Percentiles rank a stretch among this genome's conserved stretches.
Conservation (phyloP, 2,888 invertebrate genomes). For the Thera obeliscata region DNA sequence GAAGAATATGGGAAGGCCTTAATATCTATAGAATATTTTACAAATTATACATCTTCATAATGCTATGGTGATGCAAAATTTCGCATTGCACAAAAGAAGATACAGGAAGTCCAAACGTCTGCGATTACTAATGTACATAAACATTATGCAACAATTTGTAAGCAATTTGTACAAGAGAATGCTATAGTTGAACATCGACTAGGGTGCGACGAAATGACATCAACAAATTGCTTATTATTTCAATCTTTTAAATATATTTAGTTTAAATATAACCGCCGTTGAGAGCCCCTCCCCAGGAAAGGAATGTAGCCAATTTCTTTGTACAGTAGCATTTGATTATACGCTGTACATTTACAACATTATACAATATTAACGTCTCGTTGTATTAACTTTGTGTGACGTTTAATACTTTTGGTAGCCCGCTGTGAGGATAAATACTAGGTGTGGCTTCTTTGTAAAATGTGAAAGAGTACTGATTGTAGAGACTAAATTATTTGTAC, state of each 20-base stretch:
- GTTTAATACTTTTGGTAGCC: conserved; percentile 22
- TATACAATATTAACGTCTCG: conserved; percentile 15
- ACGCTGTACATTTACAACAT: conserved; percentile 9
- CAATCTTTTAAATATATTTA: conserved; percentile 8
- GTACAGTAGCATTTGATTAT: conserved; percentile 21
- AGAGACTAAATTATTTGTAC: neutral
- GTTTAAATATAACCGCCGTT: conserved; percentile 11
- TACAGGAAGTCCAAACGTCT: neutral
- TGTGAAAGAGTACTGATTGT: conserved; percentile 12
- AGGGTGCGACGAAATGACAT: neutral
- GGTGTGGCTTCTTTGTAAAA: conserved; percentile 21
- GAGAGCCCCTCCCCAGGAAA: conserved; percentile 2
- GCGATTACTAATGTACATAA: conserved; percentile 1
- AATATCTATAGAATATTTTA: conserved; percentile 4
- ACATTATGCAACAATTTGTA: conserved; percentile 5
- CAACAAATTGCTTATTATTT: neutral
- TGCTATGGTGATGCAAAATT: neutral
- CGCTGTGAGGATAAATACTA: conserved; percentile 26
- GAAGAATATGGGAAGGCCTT: neutral
- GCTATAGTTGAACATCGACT: neutral
- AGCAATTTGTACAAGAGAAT: conserved; percentile 6
- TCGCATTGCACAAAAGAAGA: neutral
- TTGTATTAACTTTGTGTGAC: conserved; percentile 25
- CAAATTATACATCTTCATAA: neutral
- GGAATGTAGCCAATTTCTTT: conserved; percentile 22